Conservation (phyloP, 2,113 vertebrate species). For the western clawed frog (Xenopus tropicalis) region UCB_Xtro_10.0 CM004452.2:48999501-49000000, state of each 20-base stretch:
- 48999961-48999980: not conserved
- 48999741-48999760: conserved; percentile 40
- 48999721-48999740: conserved; percentile 36
- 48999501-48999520: no score
- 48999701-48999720: conserved; percentile 25
- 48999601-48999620: no score
- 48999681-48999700: not conserved
- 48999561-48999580: no score
- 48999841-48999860: not conserved
- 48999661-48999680: not conserved
- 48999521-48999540: no score
- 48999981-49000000: not conserved
- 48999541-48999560: no score
- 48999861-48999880: not conserved
- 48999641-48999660: not conserved
- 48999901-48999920: not conserved
- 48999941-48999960: not conserved
- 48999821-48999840: conserved; percentile 13
- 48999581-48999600: no score
- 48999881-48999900: not conserved
- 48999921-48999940: no score
- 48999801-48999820: conserved; percentile 17
- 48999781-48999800: conserved; percentile 10
- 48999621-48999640: conserved; percentile 14
- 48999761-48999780: conserved; percentile 42